Evolutionary conservation across 2,888 invertebrate genomes (phyloP).

Genomic region (Dioctria rufipes): DNA sequence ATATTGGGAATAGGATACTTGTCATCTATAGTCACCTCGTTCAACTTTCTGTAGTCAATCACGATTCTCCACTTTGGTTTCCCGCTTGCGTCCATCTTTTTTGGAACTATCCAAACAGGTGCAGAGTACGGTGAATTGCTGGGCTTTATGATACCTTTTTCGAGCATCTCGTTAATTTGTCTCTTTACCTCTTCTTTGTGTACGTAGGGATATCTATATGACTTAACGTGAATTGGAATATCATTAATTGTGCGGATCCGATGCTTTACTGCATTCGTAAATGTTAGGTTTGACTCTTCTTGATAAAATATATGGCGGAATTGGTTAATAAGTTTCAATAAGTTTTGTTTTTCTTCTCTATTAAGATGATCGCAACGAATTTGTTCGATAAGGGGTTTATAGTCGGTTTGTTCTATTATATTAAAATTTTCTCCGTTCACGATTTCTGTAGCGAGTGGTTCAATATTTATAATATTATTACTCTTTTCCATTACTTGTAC

Average conservation of each 20-base stretch:
- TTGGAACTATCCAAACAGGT: constrained; percentile 39
- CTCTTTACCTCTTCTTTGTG: constrained; percentile 35
- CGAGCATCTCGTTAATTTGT: constrained; percentile 35
- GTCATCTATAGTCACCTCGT: constrained; percentile 34
- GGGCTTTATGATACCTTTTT: constrained; percentile 44
- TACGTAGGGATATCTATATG: constrained; percentile 52
- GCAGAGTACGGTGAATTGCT: constrained; percentile 41
- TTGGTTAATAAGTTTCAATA: too few species aligned
- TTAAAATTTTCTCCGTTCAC: not conserved
- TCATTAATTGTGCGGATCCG: constrained; percentile 6
- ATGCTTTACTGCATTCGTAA: not conserved
- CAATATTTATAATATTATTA: not conserved
- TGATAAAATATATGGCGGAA: not conserved
- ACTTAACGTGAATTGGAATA: constrained; percentile 55
- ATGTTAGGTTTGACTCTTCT: not conserved
- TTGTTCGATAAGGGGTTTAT: too few species aligned
- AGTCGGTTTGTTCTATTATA: too few species aligned
- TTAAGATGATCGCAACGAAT: too few species aligned
- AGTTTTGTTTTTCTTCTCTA: too few species aligned
- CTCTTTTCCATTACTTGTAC: not conserved
- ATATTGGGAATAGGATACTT: constrained; percentile 40
- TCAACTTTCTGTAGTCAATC: constrained; percentile 53
- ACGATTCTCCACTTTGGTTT: constrained; percentile 53
- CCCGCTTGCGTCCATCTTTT: constrained; percentile 36
- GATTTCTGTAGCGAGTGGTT: not conserved